phyloP scores from a whole-genome alignment of 2,888 invertebrate species.

The Venusia cambrica region DNA sequence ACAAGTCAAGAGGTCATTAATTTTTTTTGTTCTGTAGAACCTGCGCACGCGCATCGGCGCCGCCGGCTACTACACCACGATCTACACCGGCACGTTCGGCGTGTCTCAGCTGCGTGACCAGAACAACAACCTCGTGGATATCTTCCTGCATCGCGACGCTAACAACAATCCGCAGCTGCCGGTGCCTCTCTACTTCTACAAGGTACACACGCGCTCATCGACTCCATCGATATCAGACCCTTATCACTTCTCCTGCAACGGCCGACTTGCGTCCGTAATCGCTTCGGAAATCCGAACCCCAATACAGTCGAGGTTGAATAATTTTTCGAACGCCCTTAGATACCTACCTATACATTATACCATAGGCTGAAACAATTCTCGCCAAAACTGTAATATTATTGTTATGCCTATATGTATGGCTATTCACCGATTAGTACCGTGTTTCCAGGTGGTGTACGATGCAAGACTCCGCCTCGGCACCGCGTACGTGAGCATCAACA shows the following conservation, averaged over 20 bases:
- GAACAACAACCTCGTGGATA: conserved; percentile 55
- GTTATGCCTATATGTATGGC: too few species aligned
- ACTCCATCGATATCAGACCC: too few species aligned
- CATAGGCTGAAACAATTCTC: too few species aligned
- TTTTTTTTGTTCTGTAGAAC: conserved; percentile 39
- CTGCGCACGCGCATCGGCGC: conserved; percentile 58
- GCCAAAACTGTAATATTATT: too few species aligned
- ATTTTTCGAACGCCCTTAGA: too few species aligned
- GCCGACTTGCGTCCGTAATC: too few species aligned
- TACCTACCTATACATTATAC: too few species aligned
- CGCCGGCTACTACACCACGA: conserved; percentile 55
- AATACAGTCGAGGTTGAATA: too few species aligned
- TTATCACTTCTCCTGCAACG: too few species aligned
- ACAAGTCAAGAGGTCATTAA: too few species aligned
- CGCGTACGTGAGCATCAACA: conserved; percentile 83
- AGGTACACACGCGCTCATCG: too few species aligned
- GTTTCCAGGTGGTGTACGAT: conserved; percentile 76
- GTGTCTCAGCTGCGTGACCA: conserved; percentile 78
- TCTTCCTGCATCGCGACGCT: conserved; percentile 57
- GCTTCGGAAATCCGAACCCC: too few species aligned
- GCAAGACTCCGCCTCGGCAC: conserved; percentile 68
- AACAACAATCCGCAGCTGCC: conserved; percentile 59
- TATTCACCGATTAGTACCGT: not conserved
- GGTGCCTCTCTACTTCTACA: conserved; percentile 66
- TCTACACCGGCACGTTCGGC: conserved; percentile 83